A percentile compares a stretch with the other conserved stretches of the same genome.
Conservation (phyloP, 2,888 invertebrate species). For the Luffia ferchaultella region DNA sequence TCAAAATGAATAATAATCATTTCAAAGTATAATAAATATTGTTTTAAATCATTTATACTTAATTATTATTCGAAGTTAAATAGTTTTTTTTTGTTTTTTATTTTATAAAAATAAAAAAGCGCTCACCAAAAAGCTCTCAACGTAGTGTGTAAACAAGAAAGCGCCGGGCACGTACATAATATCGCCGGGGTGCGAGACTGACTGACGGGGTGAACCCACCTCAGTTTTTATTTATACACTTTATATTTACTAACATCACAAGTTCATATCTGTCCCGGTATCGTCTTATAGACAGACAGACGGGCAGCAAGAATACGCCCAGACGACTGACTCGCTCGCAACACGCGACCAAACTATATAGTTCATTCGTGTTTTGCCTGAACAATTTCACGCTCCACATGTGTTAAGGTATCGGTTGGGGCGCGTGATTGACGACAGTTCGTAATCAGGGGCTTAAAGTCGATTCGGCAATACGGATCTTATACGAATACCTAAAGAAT, state of each 20-base stretch:
- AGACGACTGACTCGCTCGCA: conserved; percentile 18
- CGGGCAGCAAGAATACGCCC: conserved; percentile 25
- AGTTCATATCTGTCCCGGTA: conserved; percentile 26
- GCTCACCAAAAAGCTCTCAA: conserved; percentile 61
- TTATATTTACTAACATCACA: conserved; percentile 61
- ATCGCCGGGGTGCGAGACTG: conserved; percentile 15
- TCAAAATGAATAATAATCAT: too few relatives aligned
- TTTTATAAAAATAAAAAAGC: too few relatives aligned
- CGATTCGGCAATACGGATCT: too few relatives aligned
- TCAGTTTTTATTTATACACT: conserved; percentile 51
- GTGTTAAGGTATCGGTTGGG: conserved; percentile 23
- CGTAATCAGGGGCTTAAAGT: too few relatives aligned
- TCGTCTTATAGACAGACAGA: conserved; percentile 12
- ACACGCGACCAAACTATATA: conserved; percentile 51
- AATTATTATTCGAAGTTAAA: too few relatives aligned
- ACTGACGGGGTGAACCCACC: conserved; percentile 32
- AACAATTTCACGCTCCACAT: conserved; percentile 61
- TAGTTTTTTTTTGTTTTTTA: too few relatives aligned
- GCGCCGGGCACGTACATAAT: conserved; percentile 58
- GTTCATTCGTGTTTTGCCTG: conserved; percentile 48
- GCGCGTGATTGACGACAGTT: too few relatives aligned
- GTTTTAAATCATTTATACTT: too few relatives aligned
- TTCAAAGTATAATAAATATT: too few relatives aligned
- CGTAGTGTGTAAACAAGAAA: conserved; percentile 49
- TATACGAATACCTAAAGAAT: too few relatives aligned